A percentile compares a stretch with the other conserved stretches of the same genome.
Evolutionary conservation across 2,888 invertebrate genomes (phyloP).

Genomic region (Biston stratarius): DNA sequence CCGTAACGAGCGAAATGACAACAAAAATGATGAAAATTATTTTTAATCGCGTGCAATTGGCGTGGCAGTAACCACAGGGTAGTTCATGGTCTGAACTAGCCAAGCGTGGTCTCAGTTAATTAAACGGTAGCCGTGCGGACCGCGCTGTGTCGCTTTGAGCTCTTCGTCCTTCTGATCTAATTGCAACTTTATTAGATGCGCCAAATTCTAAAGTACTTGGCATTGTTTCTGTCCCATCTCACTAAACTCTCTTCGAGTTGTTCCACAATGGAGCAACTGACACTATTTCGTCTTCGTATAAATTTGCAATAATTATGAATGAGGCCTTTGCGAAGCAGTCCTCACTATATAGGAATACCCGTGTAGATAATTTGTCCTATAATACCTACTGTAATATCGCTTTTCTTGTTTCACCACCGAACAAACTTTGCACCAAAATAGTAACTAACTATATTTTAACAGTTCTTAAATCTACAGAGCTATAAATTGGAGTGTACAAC

Average conservation of each 20-base stretch:
- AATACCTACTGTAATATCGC: too few species aligned
- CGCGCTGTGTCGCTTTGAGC: constrained; percentile 5
- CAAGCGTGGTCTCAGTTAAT: constrained; percentile 80
- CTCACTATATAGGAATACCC: too few species aligned
- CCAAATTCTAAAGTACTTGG: background rate
- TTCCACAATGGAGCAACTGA: too few species aligned
- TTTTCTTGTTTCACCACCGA: too few species aligned
- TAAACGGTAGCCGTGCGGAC: constrained; percentile 67
- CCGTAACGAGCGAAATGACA: constrained; percentile 81
- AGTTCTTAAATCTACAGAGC: too few species aligned
- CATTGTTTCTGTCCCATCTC: background rate
- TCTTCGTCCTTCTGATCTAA: background rate
- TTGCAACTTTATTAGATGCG: background rate
- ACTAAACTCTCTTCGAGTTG: background rate
- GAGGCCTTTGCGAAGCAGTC: too few species aligned
- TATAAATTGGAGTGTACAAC: too few species aligned
- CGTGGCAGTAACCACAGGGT: constrained; percentile 67
- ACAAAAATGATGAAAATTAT: constrained; percentile 84
- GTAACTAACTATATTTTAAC: too few species aligned
- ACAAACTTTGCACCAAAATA: too few species aligned
- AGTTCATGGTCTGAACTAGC: constrained; percentile 64
- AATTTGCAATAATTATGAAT: too few species aligned
- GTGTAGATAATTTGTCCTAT: too few species aligned
- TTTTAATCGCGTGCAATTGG: constrained; percentile 84
- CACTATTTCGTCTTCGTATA: too few species aligned